phyloP scores from a whole-genome alignment of 2,797 vertebrate genomes.

The Chrysocyon brachyurus region DNA sequence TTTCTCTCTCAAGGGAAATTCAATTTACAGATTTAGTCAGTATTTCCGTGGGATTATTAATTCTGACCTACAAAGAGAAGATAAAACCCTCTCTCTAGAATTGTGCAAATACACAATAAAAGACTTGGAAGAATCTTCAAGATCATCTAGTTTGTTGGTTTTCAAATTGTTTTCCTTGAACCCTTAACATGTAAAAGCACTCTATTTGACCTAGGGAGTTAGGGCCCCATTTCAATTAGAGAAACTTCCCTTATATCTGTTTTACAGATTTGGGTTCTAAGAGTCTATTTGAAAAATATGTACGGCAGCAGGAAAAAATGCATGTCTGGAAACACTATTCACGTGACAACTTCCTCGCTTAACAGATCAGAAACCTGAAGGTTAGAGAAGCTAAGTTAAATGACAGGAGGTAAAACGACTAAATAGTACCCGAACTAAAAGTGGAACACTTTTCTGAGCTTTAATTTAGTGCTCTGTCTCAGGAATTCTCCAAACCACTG shows the following conservation, averaged over 20 bases:
- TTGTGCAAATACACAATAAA: not conserved
- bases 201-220: not conserved
- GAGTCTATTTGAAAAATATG: not conserved
- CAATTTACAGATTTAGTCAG: not conserved
- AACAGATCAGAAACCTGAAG: not conserved
- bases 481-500: not conserved
- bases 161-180: not conserved
- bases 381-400: not conserved
- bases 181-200: not conserved
- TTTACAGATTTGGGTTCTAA: not conserved
- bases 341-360: not conserved
- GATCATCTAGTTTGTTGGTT: not conserved
- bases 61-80: not conserved
- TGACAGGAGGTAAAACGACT: not conserved
- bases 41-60: not conserved
- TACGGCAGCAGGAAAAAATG: not conserved
- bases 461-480: not conserved
- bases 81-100: not conserved
- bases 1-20: not conserved
- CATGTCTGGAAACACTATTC: not conserved
- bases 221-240: not conserved
- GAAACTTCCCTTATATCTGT: not conserved
- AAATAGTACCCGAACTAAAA: not conserved
- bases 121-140: not conserved
- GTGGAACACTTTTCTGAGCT: not conserved